phyloP scores from a whole-genome alignment of 2,888 invertebrate genomes.

The Thumatha senex region DNA sequence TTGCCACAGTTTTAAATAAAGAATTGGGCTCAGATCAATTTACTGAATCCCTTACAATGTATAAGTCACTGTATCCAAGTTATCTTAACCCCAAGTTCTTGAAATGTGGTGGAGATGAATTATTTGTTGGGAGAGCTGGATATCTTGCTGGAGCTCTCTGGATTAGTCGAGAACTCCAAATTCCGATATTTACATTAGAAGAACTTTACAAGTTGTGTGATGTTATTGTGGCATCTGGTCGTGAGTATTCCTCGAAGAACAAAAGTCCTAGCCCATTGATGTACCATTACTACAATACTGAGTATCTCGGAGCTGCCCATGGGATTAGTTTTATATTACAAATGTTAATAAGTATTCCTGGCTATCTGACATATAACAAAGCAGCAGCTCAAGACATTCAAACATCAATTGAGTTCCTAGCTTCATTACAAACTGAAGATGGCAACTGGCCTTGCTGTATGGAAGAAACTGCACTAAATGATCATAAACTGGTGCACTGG shows the following conservation, averaged over 20 bases:
- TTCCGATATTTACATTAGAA: constrained; percentile 62
- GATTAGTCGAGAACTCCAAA: constrained; percentile 84
- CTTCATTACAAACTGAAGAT: constrained; percentile 86
- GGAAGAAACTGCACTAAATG: constrained; percentile 85
- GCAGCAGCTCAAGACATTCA: constrained; percentile 84
- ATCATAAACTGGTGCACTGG: constrained; percentile 93
- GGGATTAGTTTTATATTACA: constrained; percentile 80
- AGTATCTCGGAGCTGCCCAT: constrained; percentile 89
- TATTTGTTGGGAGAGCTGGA: constrained; percentile 93
- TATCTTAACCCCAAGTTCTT: constrained; percentile 78
- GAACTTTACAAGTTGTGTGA: constrained; percentile 86
- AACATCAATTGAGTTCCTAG: constrained; percentile 86
- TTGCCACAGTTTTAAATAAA: constrained; percentile 86
- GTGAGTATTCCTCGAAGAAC: constrained; percentile 84
- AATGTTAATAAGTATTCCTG: constrained; percentile 78
- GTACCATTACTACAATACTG: constrained; percentile 89
- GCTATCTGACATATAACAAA: constrained; percentile 81
- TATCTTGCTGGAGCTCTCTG: constrained; percentile 91
- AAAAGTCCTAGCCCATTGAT: constrained; percentile 87
- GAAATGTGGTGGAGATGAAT: constrained; percentile 90
- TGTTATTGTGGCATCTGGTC: constrained; percentile 88
- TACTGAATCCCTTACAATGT: constrained; percentile 56
- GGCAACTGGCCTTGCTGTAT: constrained; percentile 91
- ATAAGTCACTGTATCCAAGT: constrained; percentile 62
- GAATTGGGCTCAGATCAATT: constrained; percentile 71